A percentile compares a stretch with the other conserved stretches of the same genome.
Evolutionary conservation across 2,797 vertebrate species (phyloP).

Genomic region (Acipenser ruthenus): DNA sequence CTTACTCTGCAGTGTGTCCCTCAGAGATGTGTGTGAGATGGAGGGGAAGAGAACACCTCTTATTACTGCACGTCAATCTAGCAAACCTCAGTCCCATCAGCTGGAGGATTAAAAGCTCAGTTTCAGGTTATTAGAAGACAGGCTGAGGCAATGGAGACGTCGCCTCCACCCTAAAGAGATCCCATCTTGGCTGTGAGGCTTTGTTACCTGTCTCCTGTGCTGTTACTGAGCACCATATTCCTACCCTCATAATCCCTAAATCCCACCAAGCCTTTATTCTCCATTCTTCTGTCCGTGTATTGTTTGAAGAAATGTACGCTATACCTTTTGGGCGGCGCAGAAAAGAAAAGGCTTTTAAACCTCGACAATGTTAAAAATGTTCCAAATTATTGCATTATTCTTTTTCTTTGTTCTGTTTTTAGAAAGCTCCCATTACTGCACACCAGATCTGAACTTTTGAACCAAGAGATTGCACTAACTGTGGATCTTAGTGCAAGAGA

Average conservation of each 20-base stretch:
- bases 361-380: not conserved
- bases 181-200: not conserved
- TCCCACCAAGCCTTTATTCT: not conserved
- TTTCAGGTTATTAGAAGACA: not conserved
- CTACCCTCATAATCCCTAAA: not conserved
- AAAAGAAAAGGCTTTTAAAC: not conserved
- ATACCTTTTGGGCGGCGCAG: not conserved
- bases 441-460: no score
- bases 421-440: no score
- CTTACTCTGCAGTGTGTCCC: no score
- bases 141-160: not conserved
- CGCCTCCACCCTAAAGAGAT: not conserved
- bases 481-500: no score
- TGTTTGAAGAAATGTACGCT: not conserved
- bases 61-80: not conserved
- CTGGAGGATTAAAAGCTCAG: not conserved
- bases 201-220: not conserved
- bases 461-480: no score
- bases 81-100: not conserved
- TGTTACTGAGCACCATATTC: not conserved
- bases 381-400: no score
- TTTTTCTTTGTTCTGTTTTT: no score
- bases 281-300: not conserved
- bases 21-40: no score
- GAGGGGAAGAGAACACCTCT: not conserved